phyloP scores from a whole-genome alignment of 2,888 invertebrate genomes.

The Latrodectus elegans region DNA sequence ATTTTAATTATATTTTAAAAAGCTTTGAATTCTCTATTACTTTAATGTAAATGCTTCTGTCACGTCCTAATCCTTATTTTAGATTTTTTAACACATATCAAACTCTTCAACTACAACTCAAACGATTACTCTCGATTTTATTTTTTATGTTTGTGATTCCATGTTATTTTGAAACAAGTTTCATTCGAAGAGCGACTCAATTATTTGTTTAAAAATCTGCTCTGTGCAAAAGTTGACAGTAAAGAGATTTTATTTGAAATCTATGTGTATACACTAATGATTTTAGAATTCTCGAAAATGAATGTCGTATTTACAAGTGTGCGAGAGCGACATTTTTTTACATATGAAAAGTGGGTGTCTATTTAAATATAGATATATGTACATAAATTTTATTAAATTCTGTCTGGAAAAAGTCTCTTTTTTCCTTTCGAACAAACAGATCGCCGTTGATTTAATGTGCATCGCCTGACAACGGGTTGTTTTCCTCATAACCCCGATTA shows the following conservation, averaged over 20 bases:
- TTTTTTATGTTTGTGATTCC: no score
- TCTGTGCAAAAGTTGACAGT: not conserved
- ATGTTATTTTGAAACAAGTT: no score
- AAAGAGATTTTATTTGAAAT: not conserved
- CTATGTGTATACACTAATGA: not conserved
- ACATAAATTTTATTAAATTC: not conserved
- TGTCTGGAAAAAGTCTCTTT: conserved; percentile 17
- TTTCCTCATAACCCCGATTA: not conserved
- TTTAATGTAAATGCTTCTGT: no score
- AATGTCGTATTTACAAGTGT: not conserved
- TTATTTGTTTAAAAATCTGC: not conserved
- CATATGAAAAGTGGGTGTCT: not conserved
- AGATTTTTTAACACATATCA: no score
- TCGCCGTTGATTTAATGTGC: conserved; percentile 38
- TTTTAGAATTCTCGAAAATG: not conserved
- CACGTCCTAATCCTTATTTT: no score
- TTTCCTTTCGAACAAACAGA: conserved; percentile 52
- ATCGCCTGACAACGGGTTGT: not conserved
- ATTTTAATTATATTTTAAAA: no score
- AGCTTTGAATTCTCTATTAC: no score
- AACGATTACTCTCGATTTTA: no score
- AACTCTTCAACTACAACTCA: no score
- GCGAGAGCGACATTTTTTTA: not conserved
- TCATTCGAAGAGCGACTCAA: not conserved
- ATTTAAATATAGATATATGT: not conserved